phyloP scores from a whole-genome alignment of 1,140 invertebrate genomes.

The Asbolus verrucosus region DNA sequence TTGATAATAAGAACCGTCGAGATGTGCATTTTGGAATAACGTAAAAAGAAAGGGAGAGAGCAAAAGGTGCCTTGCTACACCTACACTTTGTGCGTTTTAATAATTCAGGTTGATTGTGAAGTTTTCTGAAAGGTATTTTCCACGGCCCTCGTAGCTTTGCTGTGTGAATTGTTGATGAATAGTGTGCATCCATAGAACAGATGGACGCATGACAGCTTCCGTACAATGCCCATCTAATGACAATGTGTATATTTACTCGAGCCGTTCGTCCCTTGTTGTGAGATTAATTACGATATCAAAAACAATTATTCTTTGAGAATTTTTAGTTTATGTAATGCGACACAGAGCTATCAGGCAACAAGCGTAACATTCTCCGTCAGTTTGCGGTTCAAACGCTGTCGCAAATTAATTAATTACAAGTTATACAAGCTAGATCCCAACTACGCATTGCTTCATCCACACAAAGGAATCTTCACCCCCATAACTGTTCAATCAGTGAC shows the following conservation, averaged over 20 bases:
- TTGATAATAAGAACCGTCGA: not conserved
- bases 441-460: not conserved
- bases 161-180: constrained; percentile 43
- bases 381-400: constrained; percentile 1
- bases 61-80: not conserved
- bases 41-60: not conserved
- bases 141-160: constrained; percentile 6
- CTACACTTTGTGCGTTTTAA: constrained; percentile 28
- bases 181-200: constrained; percentile 40
- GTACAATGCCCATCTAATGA: constrained; percentile 38
- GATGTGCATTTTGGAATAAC: not conserved
- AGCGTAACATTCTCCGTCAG: too few species aligned
- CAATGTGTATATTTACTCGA: constrained; percentile 43
- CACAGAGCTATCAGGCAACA: too few species aligned
- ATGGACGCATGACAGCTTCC: constrained; percentile 44
- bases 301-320: not conserved
- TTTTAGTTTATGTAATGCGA: not conserved
- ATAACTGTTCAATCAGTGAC: constrained; percentile 18
- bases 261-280: constrained; percentile 14
- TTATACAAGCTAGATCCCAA: not conserved
- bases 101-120: constrained; percentile 39
- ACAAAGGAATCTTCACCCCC: constrained; percentile 4
- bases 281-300: constrained; percentile 41
- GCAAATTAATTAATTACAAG: constrained; percentile 9
- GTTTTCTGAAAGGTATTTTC: constrained; percentile 36